phyloP scores from a whole-genome alignment of 2,888 invertebrate genomes.

The Furcula furcula region DNA sequence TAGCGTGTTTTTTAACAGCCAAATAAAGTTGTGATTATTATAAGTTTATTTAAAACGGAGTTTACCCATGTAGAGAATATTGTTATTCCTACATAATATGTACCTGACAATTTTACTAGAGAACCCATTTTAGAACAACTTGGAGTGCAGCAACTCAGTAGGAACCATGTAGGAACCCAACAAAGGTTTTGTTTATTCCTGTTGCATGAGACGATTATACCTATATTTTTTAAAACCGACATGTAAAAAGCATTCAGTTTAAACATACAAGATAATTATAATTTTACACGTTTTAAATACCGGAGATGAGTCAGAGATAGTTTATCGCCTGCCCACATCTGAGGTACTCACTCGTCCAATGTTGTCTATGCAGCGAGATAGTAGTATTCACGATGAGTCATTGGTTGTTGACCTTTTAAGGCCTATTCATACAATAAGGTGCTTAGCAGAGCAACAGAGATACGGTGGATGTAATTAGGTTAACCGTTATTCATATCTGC shows the following conservation, averaged over 20 bases:
- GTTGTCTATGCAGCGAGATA: slow-evolving; percentile 35
- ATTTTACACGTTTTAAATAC: slow-evolving; percentile 1
- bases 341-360: slow-evolving; percentile 28
- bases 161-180: too few species aligned
- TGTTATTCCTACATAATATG: too few species aligned
- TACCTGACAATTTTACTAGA: too few species aligned
- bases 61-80: too few species aligned
- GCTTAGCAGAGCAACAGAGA: slow-evolving; percentile 15
- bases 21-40: too few species aligned
- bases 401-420: slow-evolving; percentile 53
- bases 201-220: too few species aligned
- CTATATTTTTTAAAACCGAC: too few species aligned
- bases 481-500: slow-evolving; percentile 24
- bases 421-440: slow-evolving; percentile 29
- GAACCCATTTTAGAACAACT: too few species aligned
- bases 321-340: slow-evolving; percentile 30
- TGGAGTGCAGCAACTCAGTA: too few species aligned
- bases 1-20: too few species aligned
- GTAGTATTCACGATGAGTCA: slow-evolving; percentile 46
- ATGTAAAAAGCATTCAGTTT: slow-evolving; percentile 1
- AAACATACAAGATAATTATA: slow-evolving; percentile 1
- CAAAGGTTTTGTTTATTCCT: too few species aligned
- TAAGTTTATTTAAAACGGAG: too few species aligned
- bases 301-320: slow-evolving; percentile 23
- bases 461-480: slow-evolving; percentile 22